Conservation (phyloP, 2,888 invertebrate genomes). For the Agrochola lychnidis region DNA sequence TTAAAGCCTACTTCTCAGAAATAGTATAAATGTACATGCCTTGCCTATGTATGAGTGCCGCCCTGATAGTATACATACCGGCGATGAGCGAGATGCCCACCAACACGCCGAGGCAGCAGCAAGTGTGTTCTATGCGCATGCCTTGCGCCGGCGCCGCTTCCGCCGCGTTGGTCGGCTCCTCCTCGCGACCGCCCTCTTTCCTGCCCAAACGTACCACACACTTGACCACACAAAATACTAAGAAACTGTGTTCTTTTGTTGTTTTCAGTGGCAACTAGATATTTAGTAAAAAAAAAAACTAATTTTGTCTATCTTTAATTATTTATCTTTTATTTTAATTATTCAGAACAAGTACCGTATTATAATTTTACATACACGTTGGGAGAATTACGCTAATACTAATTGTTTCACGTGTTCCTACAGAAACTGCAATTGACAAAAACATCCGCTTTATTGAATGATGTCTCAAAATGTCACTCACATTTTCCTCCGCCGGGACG, state of each 20-base stretch:
- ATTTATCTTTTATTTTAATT: slow-evolving; percentile 15
- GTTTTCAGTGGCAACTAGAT: neutral
- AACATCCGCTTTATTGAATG: slow-evolving; percentile 57
- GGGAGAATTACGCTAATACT: slow-evolving; percentile 11
- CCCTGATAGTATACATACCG: slow-evolving; percentile 74
- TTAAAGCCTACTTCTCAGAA: neutral
- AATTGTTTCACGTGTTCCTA: slow-evolving; percentile 33
- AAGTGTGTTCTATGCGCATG: slow-evolving; percentile 87
- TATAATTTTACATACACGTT: slow-evolving; percentile 10
- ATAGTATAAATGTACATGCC: neutral
- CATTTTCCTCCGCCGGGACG: slow-evolving; percentile 86
- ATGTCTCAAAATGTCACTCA: slow-evolving; percentile 76
- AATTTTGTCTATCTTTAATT: neutral
- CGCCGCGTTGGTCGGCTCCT: slow-evolving; percentile 86
- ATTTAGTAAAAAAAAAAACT: too few species aligned
- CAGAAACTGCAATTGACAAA: slow-evolving; percentile 48
- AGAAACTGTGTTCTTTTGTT: neutral
- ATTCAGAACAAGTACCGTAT: slow-evolving; percentile 6
- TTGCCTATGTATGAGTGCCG: neutral
- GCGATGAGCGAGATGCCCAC: slow-evolving; percentile 90
- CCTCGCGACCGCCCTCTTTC: slow-evolving; percentile 89
- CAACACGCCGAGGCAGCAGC: slow-evolving; percentile 89
- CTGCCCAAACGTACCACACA: slow-evolving; percentile 70
- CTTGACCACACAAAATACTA: slow-evolving; percentile 29
- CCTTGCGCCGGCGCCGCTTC: slow-evolving; percentile 79